Evolutionary conservation across 2,113 vertebrate genomes (phyloP), one percentile per base, ranked within the genome.

Genomic region (Bujurquina vittata): DNA sequence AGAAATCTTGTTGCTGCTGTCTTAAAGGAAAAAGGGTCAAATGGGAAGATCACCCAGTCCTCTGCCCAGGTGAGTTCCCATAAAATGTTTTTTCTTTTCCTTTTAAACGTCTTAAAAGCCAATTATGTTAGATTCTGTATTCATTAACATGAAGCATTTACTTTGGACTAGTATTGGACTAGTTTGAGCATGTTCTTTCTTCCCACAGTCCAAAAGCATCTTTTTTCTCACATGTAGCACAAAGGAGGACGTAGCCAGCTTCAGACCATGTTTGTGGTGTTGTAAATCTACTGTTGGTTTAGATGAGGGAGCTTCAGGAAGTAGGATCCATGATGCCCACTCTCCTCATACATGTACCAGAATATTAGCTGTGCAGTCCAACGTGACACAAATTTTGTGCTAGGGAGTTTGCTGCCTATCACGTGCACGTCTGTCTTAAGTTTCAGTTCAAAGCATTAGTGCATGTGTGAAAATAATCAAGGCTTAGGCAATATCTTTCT

Each of bases 1-100:
- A 89, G 96, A 81, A 96, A 93, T 85, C 96, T 99, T 55, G 95
- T 99, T 81, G 95, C 97, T 91, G 96, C 96, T 40, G 93, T 99
- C 61, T 85, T 99, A 15, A 99, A 97, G 91, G 98, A 99, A 94
- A 98, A 96, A 65, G 86, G 79, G 6, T 89, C 88, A 75, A 95
- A 95, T 2, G 95, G 91, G 56, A 95, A 94, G 87, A 97, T 99
- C 75, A 91, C 58, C 1, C 95, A 96, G 43, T 93, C 96, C 0
- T 96, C 96, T 87, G 87, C 92, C 59, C 95, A 97, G 97, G 98
- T 99, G 35, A 94, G 93, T 57, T 74, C 18, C 1, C 17, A 15
- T 9, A 20, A 3, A 15, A 14, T 23, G 1, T 23, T 8, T 7
- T 26, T 14, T 20, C 20, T 33, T 33, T 33, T 33, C 3, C 26